phyloP scores from a whole-genome alignment of 1,140 invertebrate genomes.

The Bombyx mandarina region DNA sequence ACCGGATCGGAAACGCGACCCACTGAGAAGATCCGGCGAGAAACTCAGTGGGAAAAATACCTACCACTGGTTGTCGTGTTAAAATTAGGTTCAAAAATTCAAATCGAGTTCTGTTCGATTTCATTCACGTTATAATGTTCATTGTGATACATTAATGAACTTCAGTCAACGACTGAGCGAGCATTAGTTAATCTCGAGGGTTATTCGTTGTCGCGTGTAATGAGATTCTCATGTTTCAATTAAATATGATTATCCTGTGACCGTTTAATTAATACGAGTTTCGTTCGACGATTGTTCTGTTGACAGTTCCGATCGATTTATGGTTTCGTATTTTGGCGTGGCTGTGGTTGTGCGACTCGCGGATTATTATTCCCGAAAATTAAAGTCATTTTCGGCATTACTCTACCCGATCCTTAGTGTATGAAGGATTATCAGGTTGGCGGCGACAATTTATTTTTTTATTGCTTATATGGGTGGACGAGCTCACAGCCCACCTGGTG shows the following conservation, averaged over 20 bases:
- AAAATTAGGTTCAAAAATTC: neutral
- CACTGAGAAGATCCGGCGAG: too few species aligned
- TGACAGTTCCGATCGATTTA: neutral
- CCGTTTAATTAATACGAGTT: conserved; percentile 2
- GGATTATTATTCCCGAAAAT: too few species aligned
- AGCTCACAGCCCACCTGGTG: too few species aligned
- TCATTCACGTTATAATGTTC: neutral
- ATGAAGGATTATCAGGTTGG: too few species aligned
- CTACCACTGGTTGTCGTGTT: neutral
- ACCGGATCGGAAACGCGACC: too few species aligned
- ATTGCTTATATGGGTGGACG: too few species aligned
- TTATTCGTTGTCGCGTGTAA: conserved; percentile 2
- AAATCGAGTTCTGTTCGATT: neutral
- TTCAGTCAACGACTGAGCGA: conserved; percentile 1
- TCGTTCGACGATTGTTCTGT: neutral
- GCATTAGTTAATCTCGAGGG: neutral
- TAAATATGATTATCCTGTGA: neutral
- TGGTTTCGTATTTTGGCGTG: neutral
- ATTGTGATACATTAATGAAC: conserved; percentile 2
- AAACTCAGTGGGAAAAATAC: too few species aligned
- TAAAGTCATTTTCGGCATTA: too few species aligned
- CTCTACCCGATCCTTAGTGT: too few species aligned
- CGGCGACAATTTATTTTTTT: too few species aligned
- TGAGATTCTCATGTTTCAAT: conserved; percentile 4
- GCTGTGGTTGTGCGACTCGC: too few species aligned